Evolutionary conservation across 2,888 invertebrate species (phyloP).

Genomic region (Lapara coniferarum): DNA sequence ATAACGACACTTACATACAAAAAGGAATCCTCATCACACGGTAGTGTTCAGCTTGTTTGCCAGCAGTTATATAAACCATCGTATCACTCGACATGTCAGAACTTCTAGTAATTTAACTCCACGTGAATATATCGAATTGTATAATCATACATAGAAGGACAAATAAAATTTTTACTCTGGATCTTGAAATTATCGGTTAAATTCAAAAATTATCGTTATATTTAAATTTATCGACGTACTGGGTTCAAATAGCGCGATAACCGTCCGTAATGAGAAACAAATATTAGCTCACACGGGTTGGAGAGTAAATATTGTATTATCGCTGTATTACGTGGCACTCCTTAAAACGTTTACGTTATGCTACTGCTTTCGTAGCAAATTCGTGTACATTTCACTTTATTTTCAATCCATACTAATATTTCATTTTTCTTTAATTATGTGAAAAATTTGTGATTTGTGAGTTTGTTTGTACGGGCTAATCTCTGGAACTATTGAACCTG

Average conservation of each 20-base stretch:
- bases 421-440: too few relatives aligned
- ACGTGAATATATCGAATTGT: neutral
- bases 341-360: slow-evolving; percentile 36
- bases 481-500: too few relatives aligned
- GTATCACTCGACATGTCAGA: too few relatives aligned
- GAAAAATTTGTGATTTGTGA: too few relatives aligned
- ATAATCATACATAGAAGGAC: neutral
- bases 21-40: too few relatives aligned
- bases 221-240: slow-evolving; percentile 38
- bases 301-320: slow-evolving; percentile 51
- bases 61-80: too few relatives aligned
- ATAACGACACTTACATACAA: too few relatives aligned
- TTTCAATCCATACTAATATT: too few relatives aligned
- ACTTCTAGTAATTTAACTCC: too few relatives aligned
- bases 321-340: slow-evolving; percentile 39
- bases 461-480: too few relatives aligned
- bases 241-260: slow-evolving; percentile 37
- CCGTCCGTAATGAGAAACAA: slow-evolving; percentile 59
- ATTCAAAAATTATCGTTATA: slow-evolving; percentile 43
- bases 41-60: too few relatives aligned
- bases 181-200: slow-evolving; percentile 31
- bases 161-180: neutral
- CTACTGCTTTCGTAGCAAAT: slow-evolving; percentile 2
- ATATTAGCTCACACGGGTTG: slow-evolving; percentile 54
- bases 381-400: neutral